Base-by-base conservation (phyloP, 2,797 vertebrate genomes). In the Hydrophis major region DNA sequence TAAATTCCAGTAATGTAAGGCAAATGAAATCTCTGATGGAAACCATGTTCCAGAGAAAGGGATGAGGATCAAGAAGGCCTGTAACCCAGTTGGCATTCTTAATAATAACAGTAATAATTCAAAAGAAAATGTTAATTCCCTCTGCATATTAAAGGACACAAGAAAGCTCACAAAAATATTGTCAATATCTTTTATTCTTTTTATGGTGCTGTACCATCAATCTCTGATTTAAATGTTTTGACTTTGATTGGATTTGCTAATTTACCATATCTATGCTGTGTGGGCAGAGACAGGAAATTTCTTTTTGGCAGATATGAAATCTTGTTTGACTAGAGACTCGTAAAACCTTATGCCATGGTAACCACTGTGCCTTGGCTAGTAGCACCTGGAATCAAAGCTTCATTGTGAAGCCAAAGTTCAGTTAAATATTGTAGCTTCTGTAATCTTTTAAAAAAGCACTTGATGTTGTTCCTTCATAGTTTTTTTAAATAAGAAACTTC, bases 281-380 rank as follows among this genome's bases (percentile, higher is more conserved):
- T 57, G 18, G 12, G 42, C 60, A 93, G 60, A 90, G 11, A 59
- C 37, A 92, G 87, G 91, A 89, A 78, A 37, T 89, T 78, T 59
- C 63, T 89, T 42, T 42, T 61, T n/a, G 86, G 37, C 78, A 93
- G 28, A 59, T 93, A 55, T 89, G 57, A 86, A 59, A 87, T 47
- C 55, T 66, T 93, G 83, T 66, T 90, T 93, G 92, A 90, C 12
- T 59, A 69, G 27, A 63, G 53, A 90, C 57, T 27, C 20, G 32
- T 59, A 69, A 93, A 74, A 37, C n/a, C 53, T 90, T 90, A 27
- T 53, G 50, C 63, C 83, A 90, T 90, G 61, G 92, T 50, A 93
- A 90, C 89, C 50, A 47, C 16, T 20, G 27, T 90, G 61, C 69
- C 83, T 69, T 69, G 50, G 18, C 18, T 93, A 27, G 47, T 87